phyloP scores from a whole-genome alignment of 2,888 invertebrate genomes.

The Aporophyla lueneburgensis region DNA sequence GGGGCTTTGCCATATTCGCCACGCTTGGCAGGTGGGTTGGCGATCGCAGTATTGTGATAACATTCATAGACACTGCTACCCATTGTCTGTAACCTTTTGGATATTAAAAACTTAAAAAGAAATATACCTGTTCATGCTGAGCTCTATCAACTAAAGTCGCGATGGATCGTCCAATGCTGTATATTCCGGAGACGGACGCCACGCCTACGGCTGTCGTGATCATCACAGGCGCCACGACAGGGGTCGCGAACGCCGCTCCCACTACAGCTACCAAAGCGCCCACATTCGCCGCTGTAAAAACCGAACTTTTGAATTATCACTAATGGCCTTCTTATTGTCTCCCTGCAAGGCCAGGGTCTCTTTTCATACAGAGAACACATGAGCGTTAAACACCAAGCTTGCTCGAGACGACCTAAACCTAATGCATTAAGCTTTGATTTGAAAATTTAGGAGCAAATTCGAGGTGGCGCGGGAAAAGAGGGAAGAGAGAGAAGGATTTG shows the following conservation, averaged over 20 bases:
- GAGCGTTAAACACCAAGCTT: too few relatives aligned
- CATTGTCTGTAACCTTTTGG: too few relatives aligned
- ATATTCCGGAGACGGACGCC: slow-evolving; percentile 76
- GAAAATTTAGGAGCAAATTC: too few relatives aligned
- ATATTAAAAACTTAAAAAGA: neutral
- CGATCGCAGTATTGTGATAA: too few relatives aligned
- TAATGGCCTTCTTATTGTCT: neutral
- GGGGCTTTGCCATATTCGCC: too few relatives aligned
- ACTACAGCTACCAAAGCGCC: slow-evolving; percentile 63
- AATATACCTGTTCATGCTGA: slow-evolving; percentile 80
- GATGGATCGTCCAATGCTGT: slow-evolving; percentile 79
- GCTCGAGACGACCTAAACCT: too few relatives aligned
- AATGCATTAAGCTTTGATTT: too few relatives aligned
- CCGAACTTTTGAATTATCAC: neutral
- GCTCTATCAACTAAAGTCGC: slow-evolving; percentile 76
- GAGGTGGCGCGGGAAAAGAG: too few relatives aligned
- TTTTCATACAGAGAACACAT: too few relatives aligned
- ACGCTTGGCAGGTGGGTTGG: too few relatives aligned
- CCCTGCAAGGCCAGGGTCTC: neutral
- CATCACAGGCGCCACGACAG: slow-evolving; percentile 58
- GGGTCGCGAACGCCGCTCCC: slow-evolving; percentile 58
- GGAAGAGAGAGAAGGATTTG: too few relatives aligned
- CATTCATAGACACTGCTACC: too few relatives aligned
- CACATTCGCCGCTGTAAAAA: slow-evolving; percentile 58
- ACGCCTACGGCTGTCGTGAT: slow-evolving; percentile 58